phyloP scores from a whole-genome alignment of 2,797 vertebrate genomes.

The Ctenochaetus hawaiiensis region DNA sequence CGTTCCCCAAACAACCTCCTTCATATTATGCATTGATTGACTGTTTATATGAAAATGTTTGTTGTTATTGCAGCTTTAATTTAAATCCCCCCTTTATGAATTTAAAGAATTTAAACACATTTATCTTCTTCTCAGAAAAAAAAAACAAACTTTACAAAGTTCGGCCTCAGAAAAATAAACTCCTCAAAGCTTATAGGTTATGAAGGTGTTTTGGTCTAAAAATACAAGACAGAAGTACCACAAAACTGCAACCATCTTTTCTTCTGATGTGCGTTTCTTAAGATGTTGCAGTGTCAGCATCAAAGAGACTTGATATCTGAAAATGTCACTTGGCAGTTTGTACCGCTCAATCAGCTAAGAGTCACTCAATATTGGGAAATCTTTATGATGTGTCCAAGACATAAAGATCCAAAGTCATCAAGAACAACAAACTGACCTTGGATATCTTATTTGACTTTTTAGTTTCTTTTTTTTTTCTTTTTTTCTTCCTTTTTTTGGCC shows the following conservation, averaged over 20 bases:
- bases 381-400: background rate
- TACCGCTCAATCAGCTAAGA: background rate
- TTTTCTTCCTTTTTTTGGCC: no score
- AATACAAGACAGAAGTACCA: conserved; percentile 5
- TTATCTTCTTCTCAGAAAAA: no score
- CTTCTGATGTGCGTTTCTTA: background rate
- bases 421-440: conserved; percentile 9
- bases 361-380: conserved; percentile 13
- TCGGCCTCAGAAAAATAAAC: no score
- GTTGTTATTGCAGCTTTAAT: no score
- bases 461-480: background rate
- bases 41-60: no score
- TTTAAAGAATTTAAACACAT: no score
- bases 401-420: conserved; percentile 1
- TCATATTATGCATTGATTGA: no score
- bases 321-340: background rate
- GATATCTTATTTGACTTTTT: background rate
- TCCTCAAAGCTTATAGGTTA: no score
- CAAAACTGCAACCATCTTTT: background rate
- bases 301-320: background rate
- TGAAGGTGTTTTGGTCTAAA: background rate
- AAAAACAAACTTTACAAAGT: no score
- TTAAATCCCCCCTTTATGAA: no score
- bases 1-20: no score
- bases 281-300: background rate